Conservation (phyloP, 2,113 vertebrate genomes). For the Xenopus laevis region DNA sequence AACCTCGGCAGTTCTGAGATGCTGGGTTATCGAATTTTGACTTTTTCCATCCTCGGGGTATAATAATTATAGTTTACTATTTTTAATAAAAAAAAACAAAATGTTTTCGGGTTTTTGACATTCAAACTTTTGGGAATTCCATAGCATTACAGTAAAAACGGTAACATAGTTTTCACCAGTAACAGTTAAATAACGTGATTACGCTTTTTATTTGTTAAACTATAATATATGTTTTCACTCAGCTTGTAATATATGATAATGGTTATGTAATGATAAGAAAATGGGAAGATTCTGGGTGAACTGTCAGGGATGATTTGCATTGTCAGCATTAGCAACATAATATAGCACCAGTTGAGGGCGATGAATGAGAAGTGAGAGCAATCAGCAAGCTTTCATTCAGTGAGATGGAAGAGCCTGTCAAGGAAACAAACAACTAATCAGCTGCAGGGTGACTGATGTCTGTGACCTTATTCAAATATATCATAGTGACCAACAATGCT, state of each 20-base stretch:
- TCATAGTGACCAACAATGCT: slow-evolving; percentile 72
- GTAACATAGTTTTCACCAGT: neutral
- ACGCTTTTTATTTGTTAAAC: slow-evolving; percentile 1
- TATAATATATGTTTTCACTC: slow-evolving; percentile 48
- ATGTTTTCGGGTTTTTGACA: too few relatives aligned
- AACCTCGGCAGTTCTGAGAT: too few relatives aligned
- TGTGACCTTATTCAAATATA: slow-evolving; percentile 79
- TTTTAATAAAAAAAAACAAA: too few relatives aligned
- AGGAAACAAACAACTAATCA: slow-evolving; percentile 92
- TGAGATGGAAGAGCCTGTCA: slow-evolving; percentile 83
- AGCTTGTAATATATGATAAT: slow-evolving; percentile 42
- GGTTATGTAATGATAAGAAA: slow-evolving; percentile 59
- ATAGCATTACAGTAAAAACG: too few relatives aligned
- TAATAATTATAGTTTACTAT: too few relatives aligned
- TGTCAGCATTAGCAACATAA: slow-evolving; percentile 68
- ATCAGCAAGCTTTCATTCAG: slow-evolving; percentile 83
- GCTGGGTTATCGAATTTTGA: too few relatives aligned
- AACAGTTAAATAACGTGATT: neutral
- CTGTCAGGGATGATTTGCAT: slow-evolving; percentile 70
- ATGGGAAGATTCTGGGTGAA: slow-evolving; percentile 58
- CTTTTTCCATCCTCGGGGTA: too few relatives aligned
- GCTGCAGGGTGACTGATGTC: slow-evolving; percentile 79
- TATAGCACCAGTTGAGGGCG: slow-evolving; percentile 71
- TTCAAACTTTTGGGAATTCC: too few relatives aligned
- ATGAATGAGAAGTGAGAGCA: slow-evolving; percentile 78